Conservation (phyloP, 2,797 vertebrate species). For the Morus bassanus region DNA sequence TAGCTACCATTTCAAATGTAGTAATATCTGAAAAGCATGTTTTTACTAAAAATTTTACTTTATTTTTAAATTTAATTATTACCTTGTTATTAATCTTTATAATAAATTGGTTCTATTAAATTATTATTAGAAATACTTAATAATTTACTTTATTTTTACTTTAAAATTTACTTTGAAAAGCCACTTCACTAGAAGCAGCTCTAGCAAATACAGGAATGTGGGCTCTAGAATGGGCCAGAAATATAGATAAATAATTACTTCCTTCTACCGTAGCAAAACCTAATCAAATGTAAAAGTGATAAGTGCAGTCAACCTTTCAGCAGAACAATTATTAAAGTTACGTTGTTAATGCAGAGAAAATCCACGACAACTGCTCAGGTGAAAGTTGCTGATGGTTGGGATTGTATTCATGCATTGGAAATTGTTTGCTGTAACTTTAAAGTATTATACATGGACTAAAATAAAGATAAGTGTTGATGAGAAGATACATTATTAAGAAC, state of each 20-base stretch:
- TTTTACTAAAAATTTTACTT: neutral
- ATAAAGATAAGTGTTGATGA: neutral
- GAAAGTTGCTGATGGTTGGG: neutral
- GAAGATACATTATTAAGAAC: neutral
- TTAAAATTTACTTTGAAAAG: neutral
- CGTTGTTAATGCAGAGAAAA: neutral
- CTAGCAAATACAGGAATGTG: neutral
- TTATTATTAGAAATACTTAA: neutral
- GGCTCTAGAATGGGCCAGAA: neutral
- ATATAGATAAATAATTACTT: neutral
- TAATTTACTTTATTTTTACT: neutral
- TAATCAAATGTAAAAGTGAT: neutral
- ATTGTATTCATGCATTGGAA: neutral
- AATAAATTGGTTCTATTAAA: neutral
- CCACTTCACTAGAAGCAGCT: neutral
- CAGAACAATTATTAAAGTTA: neutral
- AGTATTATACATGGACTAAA: neutral
- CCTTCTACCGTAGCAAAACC: neutral
- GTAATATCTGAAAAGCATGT: neutral
- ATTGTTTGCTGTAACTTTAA: neutral
- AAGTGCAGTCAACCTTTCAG: neutral
- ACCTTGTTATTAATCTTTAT: neutral
- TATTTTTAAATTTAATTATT: neutral
- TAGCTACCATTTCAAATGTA: neutral
- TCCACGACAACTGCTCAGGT: neutral